These are phyloP conservation scores for Leiothrix lutea DNA, from an alignment of 2,113 vertebrate genomes.

Conservation along the genomic window DNA sequence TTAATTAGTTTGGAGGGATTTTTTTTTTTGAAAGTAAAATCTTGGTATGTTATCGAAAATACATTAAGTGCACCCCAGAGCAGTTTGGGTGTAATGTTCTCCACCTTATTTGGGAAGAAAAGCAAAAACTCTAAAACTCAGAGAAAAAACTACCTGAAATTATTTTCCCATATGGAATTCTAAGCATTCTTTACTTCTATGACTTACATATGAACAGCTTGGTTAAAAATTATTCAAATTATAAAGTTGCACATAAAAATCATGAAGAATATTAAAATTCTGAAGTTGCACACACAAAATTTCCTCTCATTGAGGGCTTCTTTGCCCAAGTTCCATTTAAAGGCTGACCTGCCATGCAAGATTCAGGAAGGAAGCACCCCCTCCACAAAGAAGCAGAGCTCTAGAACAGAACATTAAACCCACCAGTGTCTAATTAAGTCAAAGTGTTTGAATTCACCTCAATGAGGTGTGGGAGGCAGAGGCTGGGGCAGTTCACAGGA, in stretches of 20 bases:
- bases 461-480: background rate
- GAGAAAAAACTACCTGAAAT: background rate
- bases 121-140: background rate
- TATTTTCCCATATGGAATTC: background rate
- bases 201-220: background rate
- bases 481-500: background rate
- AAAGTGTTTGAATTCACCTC: background rate
- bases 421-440: background rate
- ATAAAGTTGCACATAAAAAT: background rate
- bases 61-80: background rate
- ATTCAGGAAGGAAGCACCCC: background rate
- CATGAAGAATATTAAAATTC: background rate
- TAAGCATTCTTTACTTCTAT: background rate
- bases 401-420: background rate
- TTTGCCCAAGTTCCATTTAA: background rate
- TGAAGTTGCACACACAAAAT: background rate
- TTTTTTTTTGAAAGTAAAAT: background rate
- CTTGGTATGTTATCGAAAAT: background rate
- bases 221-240: background rate
- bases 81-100: background rate
- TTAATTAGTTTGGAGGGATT: background rate
- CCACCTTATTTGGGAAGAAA: background rate
- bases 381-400: background rate
- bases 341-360: background rate
- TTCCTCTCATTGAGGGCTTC: background rate